Base-by-base conservation (phyloP, 1,140 invertebrate genomes). In the Bombus pyrosoma region DNA sequence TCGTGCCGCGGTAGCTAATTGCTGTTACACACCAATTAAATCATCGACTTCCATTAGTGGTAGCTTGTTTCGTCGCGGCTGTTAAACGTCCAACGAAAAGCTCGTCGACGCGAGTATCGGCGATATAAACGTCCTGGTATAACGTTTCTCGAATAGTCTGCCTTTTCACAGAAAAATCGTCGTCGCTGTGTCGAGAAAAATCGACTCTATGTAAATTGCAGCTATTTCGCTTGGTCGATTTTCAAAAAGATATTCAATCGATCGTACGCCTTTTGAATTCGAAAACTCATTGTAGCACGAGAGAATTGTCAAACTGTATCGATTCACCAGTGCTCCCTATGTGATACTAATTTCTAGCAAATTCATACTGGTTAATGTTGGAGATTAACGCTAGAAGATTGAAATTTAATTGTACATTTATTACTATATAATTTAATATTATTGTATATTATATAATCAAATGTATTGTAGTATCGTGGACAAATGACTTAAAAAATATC, bases 21-120 rank as follows among this genome's bases (percentile, higher is more conserved):
- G 80, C 83, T 53, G 83, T 74, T 74, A 80, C 76, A 87, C 76
- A 81, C 89, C 89, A 90, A 90, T 90, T 90, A 90, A 90, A 83
- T 79, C 80, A 41, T 76, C 82, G 79, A 90, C 86, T 87, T 85
- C 76, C 86, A 87, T 90, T 89, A 90, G 47, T 41, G 71, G 69
- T 39, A 47, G 78, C 22, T 69, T 68, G 84, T 74, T 69, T 66
- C 78, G 41, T 75, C 43, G 84, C 59, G 41, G 78, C 69, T 13
- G 76, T 83, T 68, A 41, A 47, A 77, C 39, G 74, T 82, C 6
- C 72, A 34, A 59, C 68, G 80, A 43, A 62, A 78, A 81, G 28
- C 72, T 75, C 62, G 53, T 71, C 57, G 37, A 76, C 73, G 57
- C 32, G 57, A 75, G 41, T 53, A 62, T 75, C 62, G 71, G 6